A percentile compares a stretch with the other conserved stretches of the same genome.
phyloP scores from a whole-genome alignment of 2,113 vertebrate genomes.

The Pangasianodon gigas region DNA sequence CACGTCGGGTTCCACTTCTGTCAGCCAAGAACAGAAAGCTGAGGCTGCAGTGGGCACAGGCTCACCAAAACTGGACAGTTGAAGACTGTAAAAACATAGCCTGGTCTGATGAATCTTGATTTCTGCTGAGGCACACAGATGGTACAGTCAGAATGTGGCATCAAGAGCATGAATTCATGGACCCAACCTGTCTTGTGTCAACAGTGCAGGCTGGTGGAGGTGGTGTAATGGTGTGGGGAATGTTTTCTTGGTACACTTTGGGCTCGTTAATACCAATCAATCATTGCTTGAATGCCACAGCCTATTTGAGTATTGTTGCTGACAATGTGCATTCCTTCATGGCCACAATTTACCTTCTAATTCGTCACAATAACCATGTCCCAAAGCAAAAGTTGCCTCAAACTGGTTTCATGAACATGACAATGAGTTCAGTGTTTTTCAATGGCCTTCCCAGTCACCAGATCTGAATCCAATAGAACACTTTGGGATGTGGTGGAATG shows the following conservation, averaged over 20 bases:
- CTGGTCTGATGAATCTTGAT: neutral
- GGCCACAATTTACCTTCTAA: neutral
- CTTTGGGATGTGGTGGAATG: neutral
- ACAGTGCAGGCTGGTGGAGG: neutral
- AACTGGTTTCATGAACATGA: neutral
- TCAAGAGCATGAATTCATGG: neutral
- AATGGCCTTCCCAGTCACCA: neutral
- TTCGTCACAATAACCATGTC: neutral
- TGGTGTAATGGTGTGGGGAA: neutral
- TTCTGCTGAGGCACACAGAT: neutral
- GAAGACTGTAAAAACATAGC: neutral
- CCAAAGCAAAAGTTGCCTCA: neutral
- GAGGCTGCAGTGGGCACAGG: neutral
- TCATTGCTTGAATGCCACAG: neutral
- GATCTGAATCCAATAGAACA: neutral
- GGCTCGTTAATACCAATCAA: neutral
- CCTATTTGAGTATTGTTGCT: neutral
- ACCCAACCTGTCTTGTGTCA: neutral
- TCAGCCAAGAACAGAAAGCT: neutral
- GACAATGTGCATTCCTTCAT: neutral
- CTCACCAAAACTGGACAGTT: neutral
- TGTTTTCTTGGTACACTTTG: neutral
- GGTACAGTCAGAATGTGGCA: neutral
- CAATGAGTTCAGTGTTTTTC: neutral
- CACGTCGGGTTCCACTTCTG: neutral